A percentile compares a stretch with the other conserved stretches of the same genome.
Conservation (phyloP, 2,888 invertebrate genomes). For the Meloe dianella region DNA sequence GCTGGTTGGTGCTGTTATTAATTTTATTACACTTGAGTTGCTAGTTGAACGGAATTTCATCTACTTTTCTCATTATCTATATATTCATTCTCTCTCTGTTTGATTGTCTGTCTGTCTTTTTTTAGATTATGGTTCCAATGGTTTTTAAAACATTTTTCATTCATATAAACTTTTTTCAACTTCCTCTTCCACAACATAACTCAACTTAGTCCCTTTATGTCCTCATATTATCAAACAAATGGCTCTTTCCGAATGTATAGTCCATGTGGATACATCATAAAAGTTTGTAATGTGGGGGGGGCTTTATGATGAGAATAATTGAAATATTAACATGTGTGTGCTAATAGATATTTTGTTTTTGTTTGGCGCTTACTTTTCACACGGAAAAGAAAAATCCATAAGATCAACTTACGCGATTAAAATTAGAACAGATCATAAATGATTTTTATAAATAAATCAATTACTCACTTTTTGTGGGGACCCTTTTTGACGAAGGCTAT, state of each 20-base stretch:
- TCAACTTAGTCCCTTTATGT: background rate
- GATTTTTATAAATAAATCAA: no score
- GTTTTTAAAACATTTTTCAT: background rate
- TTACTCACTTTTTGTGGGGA: no score
- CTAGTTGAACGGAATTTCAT: background rate
- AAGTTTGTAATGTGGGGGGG: slow-evolving; percentile 1
- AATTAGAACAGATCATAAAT: no score
- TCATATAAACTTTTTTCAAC: slow-evolving; percentile 2
- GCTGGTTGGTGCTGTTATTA: background rate
- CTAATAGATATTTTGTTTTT: background rate
- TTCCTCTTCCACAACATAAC: background rate
- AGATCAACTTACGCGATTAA: no score
- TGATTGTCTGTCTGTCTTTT: background rate
- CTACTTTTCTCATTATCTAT: background rate
- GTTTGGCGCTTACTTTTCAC: background rate
- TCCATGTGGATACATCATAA: slow-evolving; percentile 2
- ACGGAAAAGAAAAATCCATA: background rate
- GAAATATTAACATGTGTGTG: slow-evolving; percentile 3
- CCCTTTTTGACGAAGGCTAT: no score
- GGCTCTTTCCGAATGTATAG: background rate
- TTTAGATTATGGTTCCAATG: background rate
- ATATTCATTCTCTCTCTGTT: background rate
- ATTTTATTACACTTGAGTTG: slow-evolving; percentile 1
- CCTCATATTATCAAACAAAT: slow-evolving; percentile 6
- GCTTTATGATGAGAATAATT: background rate